Base-by-base conservation (phyloP, 2,888 invertebrate genomes). In the Polylopha cassiicola region DNA sequence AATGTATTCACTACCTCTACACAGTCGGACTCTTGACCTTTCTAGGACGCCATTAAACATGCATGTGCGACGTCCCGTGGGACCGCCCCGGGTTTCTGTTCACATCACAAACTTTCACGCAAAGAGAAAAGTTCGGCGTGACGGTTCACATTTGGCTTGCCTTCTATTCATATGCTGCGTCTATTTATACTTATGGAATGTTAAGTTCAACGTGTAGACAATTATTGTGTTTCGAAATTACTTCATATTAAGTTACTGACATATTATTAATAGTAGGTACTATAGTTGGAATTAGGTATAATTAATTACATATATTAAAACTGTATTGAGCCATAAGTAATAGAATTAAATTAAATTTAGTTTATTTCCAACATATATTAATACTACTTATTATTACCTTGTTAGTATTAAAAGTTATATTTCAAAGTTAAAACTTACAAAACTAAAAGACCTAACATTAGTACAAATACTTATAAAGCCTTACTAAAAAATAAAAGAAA, bases 11-110 rank as follows among this genome's bases (percentile, higher is more conserved):
- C 73, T 72, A 56, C 64, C 72, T 70, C 66, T 61, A 63, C 66
- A 63, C 68, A 72, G 72, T 68, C 67, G 68, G 66, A 69, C 73
- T 76, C 75, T 79, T 82, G 82, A 84, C 84, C 82, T 82, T 75
- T 73, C 72, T 71, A 79, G 76, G 76, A 74, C 70, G 70, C 70
- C 72, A 82, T 82, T 80, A 84, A 81, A 81, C 74, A 79, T 84
- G 81, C 76, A 82, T 76, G 77, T 65, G 58, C 61, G 61, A 61
- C 57, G 65, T 74, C 80, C 75, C 75, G 52, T 54, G 73, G 71
- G 80, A 72, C 49, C 58, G 66, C 68, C 61, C 57, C 69, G 65
- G 65, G 65, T 65, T 68, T 70, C 73, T 70, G 71, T 74, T 74
- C 73, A 71, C 73, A 73, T 76, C 68, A 69, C 65, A 76, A 80